These are phyloP conservation scores for Drosophila simulans DNA, from an alignment of 1,140 invertebrate genomes.

Conservation along the genomic window DNA sequence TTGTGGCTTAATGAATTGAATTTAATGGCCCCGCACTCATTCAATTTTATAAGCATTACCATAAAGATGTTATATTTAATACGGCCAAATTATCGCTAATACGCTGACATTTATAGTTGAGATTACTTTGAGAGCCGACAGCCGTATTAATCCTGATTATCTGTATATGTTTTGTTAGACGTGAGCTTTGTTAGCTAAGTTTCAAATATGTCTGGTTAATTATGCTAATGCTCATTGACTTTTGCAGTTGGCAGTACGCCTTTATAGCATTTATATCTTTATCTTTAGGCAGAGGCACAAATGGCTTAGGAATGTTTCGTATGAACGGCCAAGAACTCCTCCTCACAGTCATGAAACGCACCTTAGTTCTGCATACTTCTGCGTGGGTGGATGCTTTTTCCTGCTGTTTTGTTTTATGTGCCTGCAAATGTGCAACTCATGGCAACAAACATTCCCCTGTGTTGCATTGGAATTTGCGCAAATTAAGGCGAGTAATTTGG, in stretches of 20 bases:
- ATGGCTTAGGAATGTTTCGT: too few species aligned
- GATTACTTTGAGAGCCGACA: constrained; percentile 15
- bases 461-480: constrained; percentile 20
- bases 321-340: not conserved
- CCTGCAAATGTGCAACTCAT: constrained; percentile 15
- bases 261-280: too few species aligned
- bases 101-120: constrained; percentile 33
- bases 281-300: too few species aligned
- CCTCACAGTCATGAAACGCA: not conserved
- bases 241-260: too few species aligned
- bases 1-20: constrained; percentile 26
- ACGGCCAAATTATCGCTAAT: constrained; percentile 18
- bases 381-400: constrained; percentile 3
- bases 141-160: constrained; percentile 6
- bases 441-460: not conserved
- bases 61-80: constrained; percentile 23
- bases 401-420: constrained; percentile 1
- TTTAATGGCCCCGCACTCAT: constrained; percentile 5
- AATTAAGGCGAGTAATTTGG: constrained; percentile 28
- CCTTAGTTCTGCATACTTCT: not conserved
- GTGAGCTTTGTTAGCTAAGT: too few species aligned
- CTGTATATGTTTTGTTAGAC: not conserved
- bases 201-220: too few species aligned
- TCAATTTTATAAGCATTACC: not conserved
- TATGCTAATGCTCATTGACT: too few species aligned